Base-by-base conservation (phyloP, 2,888 invertebrate species). In the Pardosa pseudoannulata region DNA sequence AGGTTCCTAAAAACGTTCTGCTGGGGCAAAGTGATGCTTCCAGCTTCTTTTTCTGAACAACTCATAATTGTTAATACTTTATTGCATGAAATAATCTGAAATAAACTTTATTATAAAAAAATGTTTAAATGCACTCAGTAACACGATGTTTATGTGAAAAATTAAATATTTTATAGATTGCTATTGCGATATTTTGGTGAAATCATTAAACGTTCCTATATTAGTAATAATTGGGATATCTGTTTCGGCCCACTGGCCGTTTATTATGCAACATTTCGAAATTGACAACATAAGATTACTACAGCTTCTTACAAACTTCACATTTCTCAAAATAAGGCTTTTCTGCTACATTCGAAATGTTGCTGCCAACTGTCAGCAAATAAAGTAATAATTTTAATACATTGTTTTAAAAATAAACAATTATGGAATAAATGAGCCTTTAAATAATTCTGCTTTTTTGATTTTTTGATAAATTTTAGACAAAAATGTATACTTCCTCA, bases 1-100 rank as follows among this genome's bases (percentile, higher is more conserved):
- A 95, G 91, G 91, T 94, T 94, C 65, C 94, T 92, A 90, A 95
- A 94, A 29, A 94, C 92, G 90, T 93, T 93, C 78, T 93, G 92
- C 13, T 92, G 92, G 75, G 93, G 93, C 76, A 93, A 91, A 89
- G 92, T 92, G 87, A 93, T 93, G 89, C 93, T 93, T 86, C 91
- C 92, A 5, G 93, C 92, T 87, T 92, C 89, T 73, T 86, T 86
- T 16, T 86, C 50, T 19, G 85, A 79, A 19, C 74, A 74, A 79
- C 39, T 74, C 85, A 86, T 86, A 62, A 23, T 56, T 3, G 16
- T 5, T 2, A 2, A 13, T 23, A 56, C 5, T 56, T 56, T 3
- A 56, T 23, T 56, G 5, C n/a, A 23, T 23, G 1, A 23, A 7
- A 6, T 16, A 16, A 46, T 46, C 16, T 7, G 36, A n/a, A n/a